These are phyloP conservation scores for Tangara arthus DNA, from an alignment of 2,797 vertebrate species.

Conservation along the genomic window DNA sequence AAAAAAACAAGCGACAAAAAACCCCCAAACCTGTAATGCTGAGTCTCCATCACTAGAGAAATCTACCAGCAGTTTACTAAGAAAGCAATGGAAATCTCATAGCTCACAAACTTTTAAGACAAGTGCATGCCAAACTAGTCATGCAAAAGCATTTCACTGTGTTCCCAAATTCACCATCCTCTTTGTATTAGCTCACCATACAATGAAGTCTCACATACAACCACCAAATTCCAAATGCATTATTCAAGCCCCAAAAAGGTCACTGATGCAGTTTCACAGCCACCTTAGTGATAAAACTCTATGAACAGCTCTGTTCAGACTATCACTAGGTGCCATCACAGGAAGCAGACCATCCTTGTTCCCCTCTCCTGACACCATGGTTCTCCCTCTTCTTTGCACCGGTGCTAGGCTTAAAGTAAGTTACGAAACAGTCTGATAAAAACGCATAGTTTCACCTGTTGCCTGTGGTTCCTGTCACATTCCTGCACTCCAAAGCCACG, in stretches of 20 bases:
- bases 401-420: background rate
- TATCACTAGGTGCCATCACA: background rate
- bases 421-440: background rate
- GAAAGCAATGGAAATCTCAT: background rate
- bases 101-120: background rate
- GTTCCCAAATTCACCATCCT: background rate
- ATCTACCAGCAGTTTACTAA: background rate
- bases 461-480: background rate
- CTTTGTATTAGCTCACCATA: background rate
- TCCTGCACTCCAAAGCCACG: background rate
- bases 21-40: background rate
- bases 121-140: background rate
- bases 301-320: background rate
- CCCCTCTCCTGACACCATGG: background rate
- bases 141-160: background rate
- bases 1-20: background rate
- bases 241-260: background rate
- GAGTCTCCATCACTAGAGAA: background rate
- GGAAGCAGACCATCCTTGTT: background rate
- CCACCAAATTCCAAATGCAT: background rate
- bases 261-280: background rate
- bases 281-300: background rate
- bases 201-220: background rate
- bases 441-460: rapidly evolving
- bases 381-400: background rate